Conservation (phyloP, 2,888 invertebrate species). For the Phaonia tiefii region DNA sequence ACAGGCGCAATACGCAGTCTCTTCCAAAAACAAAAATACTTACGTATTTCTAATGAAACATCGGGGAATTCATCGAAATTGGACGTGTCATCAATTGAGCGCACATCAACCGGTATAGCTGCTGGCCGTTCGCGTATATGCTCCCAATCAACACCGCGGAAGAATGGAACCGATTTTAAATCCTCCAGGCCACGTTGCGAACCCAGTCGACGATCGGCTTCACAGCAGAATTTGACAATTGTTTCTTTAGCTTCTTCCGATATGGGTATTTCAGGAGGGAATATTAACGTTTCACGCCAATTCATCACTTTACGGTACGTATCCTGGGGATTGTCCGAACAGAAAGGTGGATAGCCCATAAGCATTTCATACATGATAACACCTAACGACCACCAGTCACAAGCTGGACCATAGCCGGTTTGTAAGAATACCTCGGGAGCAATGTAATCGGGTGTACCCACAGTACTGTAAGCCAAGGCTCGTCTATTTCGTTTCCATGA, state of each 20-base stretch:
- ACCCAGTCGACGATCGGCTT: conserved; percentile 95
- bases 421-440: conserved; percentile 99
- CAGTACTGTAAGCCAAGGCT: conserved; percentile 95
- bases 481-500: conserved; percentile 99
- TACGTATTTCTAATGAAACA: conserved; percentile 98
- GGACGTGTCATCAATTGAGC: conserved; percentile 99
- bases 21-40: too few species aligned
- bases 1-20: too few species aligned
- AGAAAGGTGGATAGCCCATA: conserved; percentile 99
- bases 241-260: conserved; percentile 98
- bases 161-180: conserved; percentile 95
- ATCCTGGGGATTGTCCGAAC: conserved; percentile 90
- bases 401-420: conserved; percentile 98
- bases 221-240: conserved; percentile 97
- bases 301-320: conserved; percentile 95
- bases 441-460: conserved; percentile 99
- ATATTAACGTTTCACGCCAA: conserved; percentile 98
- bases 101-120: conserved; percentile 98
- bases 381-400: conserved; percentile 99
- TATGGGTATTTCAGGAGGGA: conserved; percentile 99
- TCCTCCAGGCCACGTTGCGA: conserved; percentile 95
- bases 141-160: conserved; percentile 99
- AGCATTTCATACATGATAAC: conserved; percentile 99
- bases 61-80: conserved; percentile 99
- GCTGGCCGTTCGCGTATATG: conserved; percentile 99